Conservation (phyloP, 2,888 invertebrate genomes). For the Diaperis boleti region DNA sequence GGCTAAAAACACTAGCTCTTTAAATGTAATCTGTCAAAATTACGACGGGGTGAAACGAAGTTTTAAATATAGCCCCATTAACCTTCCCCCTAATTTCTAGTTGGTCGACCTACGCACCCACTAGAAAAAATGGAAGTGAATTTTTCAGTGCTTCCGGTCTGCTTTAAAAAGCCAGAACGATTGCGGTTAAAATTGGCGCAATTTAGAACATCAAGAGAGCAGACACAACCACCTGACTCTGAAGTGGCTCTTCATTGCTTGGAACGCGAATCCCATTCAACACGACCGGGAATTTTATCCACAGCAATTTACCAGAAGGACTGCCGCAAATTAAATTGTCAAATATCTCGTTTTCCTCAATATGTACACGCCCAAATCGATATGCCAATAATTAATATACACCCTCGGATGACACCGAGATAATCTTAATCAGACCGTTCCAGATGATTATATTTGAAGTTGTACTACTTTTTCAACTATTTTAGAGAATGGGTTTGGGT, state of each 20-base stretch:
- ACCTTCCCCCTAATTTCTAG: slow-evolving; percentile 19
- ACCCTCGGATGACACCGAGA: background rate
- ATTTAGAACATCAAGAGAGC: slow-evolving; percentile 65
- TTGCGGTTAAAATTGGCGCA: slow-evolving; percentile 65
- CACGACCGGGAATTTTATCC: slow-evolving; percentile 59
- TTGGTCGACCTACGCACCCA: slow-evolving; percentile 1
- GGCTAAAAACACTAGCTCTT: too few relatives aligned
- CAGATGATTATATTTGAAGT: background rate
- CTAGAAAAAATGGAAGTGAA: slow-evolving; percentile 45
- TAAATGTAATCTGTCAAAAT: too few relatives aligned
- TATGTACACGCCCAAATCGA: slow-evolving; percentile 53
- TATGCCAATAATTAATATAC: slow-evolving; percentile 35
- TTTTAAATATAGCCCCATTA: too few relatives aligned
- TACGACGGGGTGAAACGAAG: too few relatives aligned
- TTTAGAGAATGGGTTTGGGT: too few relatives aligned
- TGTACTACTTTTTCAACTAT: slow-evolving; percentile 3
- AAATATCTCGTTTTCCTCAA: slow-evolving; percentile 58
- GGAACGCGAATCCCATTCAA: slow-evolving; percentile 57
- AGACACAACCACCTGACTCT: slow-evolving; percentile 67
- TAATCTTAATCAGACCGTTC: slow-evolving; percentile 20
- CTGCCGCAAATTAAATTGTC: slow-evolving; percentile 66
- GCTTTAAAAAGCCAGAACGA: slow-evolving; percentile 51
- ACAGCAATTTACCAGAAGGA: slow-evolving; percentile 65
- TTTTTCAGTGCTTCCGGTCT: slow-evolving; percentile 52
- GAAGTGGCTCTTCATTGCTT: slow-evolving; percentile 64